A percentile compares a stretch with the other conserved stretches of the same genome.
phyloP scores from a whole-genome alignment of 2,888 invertebrate species.

The Caenorhabditis afra region DNA sequence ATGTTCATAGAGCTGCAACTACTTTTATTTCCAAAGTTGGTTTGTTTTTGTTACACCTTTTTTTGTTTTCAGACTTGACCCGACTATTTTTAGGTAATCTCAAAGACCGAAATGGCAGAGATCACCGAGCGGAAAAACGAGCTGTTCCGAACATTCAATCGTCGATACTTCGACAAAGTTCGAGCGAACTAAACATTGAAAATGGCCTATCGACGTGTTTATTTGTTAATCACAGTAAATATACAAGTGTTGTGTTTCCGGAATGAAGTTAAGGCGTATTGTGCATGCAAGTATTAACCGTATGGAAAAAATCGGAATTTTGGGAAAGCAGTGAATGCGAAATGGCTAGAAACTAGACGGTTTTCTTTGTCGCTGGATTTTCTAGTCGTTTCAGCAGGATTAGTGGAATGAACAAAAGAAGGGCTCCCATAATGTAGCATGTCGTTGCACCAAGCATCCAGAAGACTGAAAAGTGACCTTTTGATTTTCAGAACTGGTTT shows the following conservation, averaged over 20 bases:
- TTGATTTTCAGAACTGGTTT: constrained; percentile 16
- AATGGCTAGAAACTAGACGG: constrained; percentile 25
- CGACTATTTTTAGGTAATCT: constrained; percentile 38
- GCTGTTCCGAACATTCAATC: constrained; percentile 57
- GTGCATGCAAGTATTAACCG: constrained; percentile 41
- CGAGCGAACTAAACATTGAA: constrained; percentile 1
- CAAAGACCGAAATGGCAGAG: constrained; percentile 59
- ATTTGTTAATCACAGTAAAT: constrained; percentile 14
- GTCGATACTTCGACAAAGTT: constrained; percentile 42
- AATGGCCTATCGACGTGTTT: neutral
- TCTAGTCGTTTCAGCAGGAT: constrained; percentile 64
- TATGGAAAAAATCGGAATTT: constrained; percentile 23
- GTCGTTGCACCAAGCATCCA: constrained; percentile 91
- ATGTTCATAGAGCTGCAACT: constrained; percentile 59
- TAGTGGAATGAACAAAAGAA: constrained; percentile 86
- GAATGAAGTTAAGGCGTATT: constrained; percentile 44
- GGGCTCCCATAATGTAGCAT: constrained; percentile 89
- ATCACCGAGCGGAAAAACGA: constrained; percentile 53
- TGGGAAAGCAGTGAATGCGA: constrained; percentile 3
- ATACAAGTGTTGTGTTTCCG: constrained; percentile 28
- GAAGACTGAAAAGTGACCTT: constrained; percentile 85
- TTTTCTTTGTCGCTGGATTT: constrained; percentile 57
- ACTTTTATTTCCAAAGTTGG: constrained; percentile 55
- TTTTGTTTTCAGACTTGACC: neutral
- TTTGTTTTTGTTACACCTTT: neutral